Evolutionary conservation across 2,113 vertebrate genomes (phyloP).

Genomic region (Microcebus tavaratra): DNA sequence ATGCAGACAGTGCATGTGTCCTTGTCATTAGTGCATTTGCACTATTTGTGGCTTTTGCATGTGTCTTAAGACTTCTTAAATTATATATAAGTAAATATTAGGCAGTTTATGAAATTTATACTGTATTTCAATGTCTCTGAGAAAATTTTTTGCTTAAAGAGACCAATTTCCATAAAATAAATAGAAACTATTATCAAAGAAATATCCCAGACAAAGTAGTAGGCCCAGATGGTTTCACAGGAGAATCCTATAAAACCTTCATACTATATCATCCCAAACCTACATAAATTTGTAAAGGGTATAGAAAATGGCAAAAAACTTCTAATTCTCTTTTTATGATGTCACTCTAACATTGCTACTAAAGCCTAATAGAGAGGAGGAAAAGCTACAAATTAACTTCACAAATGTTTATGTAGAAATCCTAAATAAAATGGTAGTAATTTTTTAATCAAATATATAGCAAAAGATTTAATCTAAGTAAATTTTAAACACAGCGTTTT

Average conservation of each 20-base stretch:
- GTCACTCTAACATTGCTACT: neutral
- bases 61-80: neutral
- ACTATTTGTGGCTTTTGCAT: neutral
- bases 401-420: neutral
- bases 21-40: neutral
- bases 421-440: neutral
- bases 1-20: neutral
- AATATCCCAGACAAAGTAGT: neutral
- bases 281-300: neutral
- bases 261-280: neutral
- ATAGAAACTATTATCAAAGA: neutral
- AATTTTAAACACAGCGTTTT: neutral
- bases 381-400: neutral
- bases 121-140: neutral
- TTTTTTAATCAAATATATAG: neutral
- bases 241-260: neutral
- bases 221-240: neutral
- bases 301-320: neutral
- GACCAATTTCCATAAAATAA: neutral
- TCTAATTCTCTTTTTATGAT: neutral
- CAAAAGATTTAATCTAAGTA: neutral
- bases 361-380: neutral
- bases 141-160: slow-evolving; percentile 11
- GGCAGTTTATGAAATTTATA: neutral
- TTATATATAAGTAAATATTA: neutral